Evolutionary conservation across 2,888 invertebrate genomes (phyloP).

Genomic region (Mythimna impura): DNA sequence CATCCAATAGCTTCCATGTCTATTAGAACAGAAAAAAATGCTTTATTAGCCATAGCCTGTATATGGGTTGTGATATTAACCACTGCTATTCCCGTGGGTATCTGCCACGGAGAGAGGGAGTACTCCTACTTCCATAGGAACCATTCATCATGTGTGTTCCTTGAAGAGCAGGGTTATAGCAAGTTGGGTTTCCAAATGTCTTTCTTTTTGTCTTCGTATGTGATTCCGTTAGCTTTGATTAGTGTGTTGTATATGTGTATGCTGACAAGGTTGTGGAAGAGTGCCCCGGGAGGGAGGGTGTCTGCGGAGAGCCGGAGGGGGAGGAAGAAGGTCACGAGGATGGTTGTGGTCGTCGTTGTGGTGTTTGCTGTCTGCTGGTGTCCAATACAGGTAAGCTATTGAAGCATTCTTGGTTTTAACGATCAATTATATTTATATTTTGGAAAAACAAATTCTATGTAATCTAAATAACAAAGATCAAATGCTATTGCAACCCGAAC

Average conservation of each 20-base stretch:
- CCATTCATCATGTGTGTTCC: constrained; percentile 93
- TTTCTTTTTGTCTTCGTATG: constrained; percentile 97
- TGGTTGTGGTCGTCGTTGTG: constrained; percentile 97
- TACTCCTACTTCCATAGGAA: constrained; percentile 92
- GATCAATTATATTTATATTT: neutral
- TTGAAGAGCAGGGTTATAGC: constrained; percentile 91
- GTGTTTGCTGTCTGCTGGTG: constrained; percentile 98
- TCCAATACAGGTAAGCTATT: constrained; percentile 95
- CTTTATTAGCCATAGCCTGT: constrained; percentile 94
- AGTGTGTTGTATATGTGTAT: constrained; percentile 97
- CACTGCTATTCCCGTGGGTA: constrained; percentile 94
- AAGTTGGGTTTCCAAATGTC: constrained; percentile 93
- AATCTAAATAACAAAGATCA: too few species aligned
- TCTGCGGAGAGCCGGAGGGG: constrained; percentile 95
- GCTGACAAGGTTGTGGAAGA: constrained; percentile 96
- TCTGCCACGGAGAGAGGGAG: constrained; percentile 94
- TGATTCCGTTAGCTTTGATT: constrained; percentile 96
- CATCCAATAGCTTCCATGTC: constrained; percentile 97
- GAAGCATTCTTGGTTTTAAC: neutral
- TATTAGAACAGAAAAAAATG: constrained; percentile 95
- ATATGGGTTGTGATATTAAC: constrained; percentile 95
- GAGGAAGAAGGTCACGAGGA: constrained; percentile 96
- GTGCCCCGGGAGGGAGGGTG: constrained; percentile 94
- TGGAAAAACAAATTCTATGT: too few species aligned
- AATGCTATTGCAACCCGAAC: too few species aligned